Evolutionary conservation across 2,888 invertebrate genomes (phyloP), one percentile per base, ranked within the genome.

Genomic region (Acrobasis repandana): DNA sequence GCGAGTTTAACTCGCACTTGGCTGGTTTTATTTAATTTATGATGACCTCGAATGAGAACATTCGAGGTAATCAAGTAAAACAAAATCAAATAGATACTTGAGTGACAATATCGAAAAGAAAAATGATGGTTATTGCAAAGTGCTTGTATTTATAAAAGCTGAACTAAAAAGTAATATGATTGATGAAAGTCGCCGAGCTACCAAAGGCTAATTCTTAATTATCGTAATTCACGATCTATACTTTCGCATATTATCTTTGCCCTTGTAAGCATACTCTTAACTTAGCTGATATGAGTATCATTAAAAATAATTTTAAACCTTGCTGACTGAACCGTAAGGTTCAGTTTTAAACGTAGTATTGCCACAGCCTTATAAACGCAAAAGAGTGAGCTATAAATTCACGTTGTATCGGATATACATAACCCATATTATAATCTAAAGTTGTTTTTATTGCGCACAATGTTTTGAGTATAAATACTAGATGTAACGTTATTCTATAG

Each of bases 371-470:
- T 38, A 14, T 38, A 38, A 38, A 38, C 0, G 38, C 11, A 1
- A 6, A 11, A 38, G 14, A n/a, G 5, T 6, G 28, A 28, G 28
- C 28, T 28, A 28, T 28, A 28, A 43, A 11, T 43, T 20, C 16
- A 14, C 28, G 20, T 50, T 20, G 50, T 50, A 50, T 50, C 50
- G 50, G 50, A 50, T 20, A 43, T 3, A 10, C 43, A 43, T 43
- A 43, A 43, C 43, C 43, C 43, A n/a, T 43, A 43, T 50, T 50
- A n/a, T 50, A 50, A 60, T 63, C 57, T 59, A 70, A 63, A 63
- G 66, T 65, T 64, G 34, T 67, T 70, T 66, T 69, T 62, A 70
- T 66, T 65, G 69, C 76, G 76, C 76, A 77, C 76, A 77, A 75
- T 70, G 65, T 69, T 70, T 69, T 66, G 61, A 66, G 65, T 52